Percentiles rank a stretch among this genome's conserved stretches.
Conservation (phyloP, 2,888 invertebrate species). For the Drosophila pseudotalamancana region DNA sequence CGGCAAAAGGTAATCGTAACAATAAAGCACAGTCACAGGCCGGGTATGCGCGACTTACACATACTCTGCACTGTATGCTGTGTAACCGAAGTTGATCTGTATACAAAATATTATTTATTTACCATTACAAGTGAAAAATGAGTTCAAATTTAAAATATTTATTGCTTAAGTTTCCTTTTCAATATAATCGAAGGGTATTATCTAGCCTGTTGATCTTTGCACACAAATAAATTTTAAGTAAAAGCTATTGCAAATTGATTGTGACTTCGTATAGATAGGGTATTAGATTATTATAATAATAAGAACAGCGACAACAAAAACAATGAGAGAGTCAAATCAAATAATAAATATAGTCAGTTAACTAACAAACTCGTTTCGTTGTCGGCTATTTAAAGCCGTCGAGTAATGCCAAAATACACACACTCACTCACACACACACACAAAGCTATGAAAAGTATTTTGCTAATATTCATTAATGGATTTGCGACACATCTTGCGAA, state of each 20-base stretch:
- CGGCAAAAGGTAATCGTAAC: conserved; percentile 31
- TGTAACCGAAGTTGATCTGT: no score
- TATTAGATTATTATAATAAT: conserved; percentile 8
- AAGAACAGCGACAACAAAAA: conserved; percentile 7
- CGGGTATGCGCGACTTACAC: not conserved
- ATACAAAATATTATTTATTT: no score
- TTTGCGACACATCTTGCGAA: conserved; percentile 32
- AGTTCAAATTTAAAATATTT: not conserved
- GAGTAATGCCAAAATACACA: conserved; percentile 37
- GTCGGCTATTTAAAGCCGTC: conserved; percentile 38
- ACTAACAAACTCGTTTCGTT: conserved; percentile 37
- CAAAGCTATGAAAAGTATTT: conserved; percentile 29
- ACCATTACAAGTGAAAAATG: not conserved
- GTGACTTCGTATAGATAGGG: not conserved
- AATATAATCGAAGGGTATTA: no score
- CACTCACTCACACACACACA: not conserved
- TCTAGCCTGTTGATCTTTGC: no score
- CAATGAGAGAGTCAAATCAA: not conserved
- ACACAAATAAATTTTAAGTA: not conserved
- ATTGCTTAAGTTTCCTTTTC: no score
- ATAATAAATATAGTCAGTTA: conserved; percentile 18
- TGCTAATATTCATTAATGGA: conserved; percentile 67
- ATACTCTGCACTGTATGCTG: conserved; percentile 20
- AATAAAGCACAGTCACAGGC: conserved; percentile 10
- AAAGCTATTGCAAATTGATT: not conserved